These are phyloP conservation scores for Clytia hemisphaerica DNA, from an alignment of 30 jellyfish, hydroid and myxozoan species.

Conservation along the genomic window DNA sequence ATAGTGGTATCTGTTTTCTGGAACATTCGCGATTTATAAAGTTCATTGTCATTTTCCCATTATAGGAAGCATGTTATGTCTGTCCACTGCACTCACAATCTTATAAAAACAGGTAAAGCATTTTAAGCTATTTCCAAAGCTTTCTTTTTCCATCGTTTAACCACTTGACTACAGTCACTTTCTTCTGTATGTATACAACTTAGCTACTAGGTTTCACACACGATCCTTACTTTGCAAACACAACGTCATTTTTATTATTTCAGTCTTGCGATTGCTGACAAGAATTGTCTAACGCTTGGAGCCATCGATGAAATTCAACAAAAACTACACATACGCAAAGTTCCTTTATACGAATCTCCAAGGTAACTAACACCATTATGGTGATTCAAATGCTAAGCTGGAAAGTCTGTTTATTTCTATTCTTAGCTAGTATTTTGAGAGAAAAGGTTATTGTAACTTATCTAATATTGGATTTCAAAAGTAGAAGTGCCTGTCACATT, in stretches of 20 bases:
- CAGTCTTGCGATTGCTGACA: constrained; percentile 92
- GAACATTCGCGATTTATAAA: neutral
- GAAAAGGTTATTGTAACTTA: no score
- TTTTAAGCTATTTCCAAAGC: neutral
- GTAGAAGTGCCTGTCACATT: no score
- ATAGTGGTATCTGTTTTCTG: no score
- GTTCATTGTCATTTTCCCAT: neutral
- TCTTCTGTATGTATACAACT: neutral
- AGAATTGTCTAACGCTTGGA: constrained; percentile 76
- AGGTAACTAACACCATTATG: no score
- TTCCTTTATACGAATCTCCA: constrained; percentile 90
- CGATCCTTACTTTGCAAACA: neutral
- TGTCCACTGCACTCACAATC: constrained; percentile 81
- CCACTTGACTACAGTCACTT: neutral
- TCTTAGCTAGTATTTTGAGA: no score
- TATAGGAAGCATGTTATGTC: constrained; percentile 82
- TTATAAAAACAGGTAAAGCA: constrained; percentile 66
- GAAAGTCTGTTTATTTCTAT: no score
- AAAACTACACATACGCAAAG: constrained; percentile 84
- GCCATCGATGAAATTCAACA: constrained; percentile 90
- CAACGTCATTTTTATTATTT: no score
- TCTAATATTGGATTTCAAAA: no score
- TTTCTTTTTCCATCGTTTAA: neutral
- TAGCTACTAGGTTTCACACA: neutral
- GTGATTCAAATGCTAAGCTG: no score